These are phyloP conservation scores for Phrynosoma blainvillii DNA, from an alignment of 2,113 vertebrate genomes.

Conservation along the genomic window DNA sequence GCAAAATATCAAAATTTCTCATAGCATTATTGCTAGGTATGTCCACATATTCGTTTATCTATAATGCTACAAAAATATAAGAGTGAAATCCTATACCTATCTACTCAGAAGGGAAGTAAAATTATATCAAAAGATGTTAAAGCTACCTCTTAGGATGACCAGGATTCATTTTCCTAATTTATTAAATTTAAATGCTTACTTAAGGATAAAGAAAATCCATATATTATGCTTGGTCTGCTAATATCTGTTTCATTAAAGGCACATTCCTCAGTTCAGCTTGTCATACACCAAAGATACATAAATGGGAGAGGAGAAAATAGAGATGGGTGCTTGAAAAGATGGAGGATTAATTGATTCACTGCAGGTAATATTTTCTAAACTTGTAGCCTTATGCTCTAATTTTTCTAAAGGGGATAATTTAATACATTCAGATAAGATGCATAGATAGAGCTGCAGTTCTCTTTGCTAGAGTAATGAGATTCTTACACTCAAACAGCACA, in stretches of 20 bases:
- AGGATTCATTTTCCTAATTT: slow-evolving; percentile 53
- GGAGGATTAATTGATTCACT: fast-evolving
- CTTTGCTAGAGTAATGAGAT: not conserved
- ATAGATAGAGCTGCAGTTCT: not conserved
- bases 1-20: slow-evolving; percentile 30
- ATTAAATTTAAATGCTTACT: slow-evolving; percentile 36
- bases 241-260: slow-evolving; percentile 46
- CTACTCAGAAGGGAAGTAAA: slow-evolving; percentile 4
- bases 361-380: slow-evolving; percentile 41
- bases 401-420: slow-evolving; percentile 26
- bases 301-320: slow-evolving; percentile 12
- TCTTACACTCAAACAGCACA: not conserved
- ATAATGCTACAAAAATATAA: slow-evolving; percentile 28
- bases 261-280: slow-evolving; percentile 41
- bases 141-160: slow-evolving; percentile 15
- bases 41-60: slow-evolving; percentile 41
- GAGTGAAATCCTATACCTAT: not conserved
- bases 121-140: slow-evolving; percentile 41
- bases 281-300: slow-evolving; percentile 35
- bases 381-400: not conserved
- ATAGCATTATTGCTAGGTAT: slow-evolving; percentile 42
- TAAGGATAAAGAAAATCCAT: slow-evolving; percentile 62
- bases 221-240: slow-evolving; percentile 33
- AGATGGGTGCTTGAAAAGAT: slow-evolving; percentile 35
- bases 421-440: slow-evolving; percentile 23